phyloP scores from a whole-genome alignment of 2,113 vertebrate genomes.

The Phaethornis superciliosus region DNA sequence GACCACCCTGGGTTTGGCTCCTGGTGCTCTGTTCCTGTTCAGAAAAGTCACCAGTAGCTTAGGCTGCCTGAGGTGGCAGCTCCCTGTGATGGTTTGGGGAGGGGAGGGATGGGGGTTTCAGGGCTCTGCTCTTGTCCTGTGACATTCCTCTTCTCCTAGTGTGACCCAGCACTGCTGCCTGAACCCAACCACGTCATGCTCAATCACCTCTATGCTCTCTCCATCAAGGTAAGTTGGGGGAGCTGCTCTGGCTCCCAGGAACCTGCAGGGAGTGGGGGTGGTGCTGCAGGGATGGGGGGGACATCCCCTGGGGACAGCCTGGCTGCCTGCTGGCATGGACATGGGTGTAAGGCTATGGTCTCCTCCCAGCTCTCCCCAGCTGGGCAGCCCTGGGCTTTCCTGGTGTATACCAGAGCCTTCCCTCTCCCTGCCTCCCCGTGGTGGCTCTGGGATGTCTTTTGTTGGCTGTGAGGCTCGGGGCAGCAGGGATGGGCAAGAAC shows the following conservation, averaged over 20 bases:
- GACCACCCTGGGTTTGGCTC: background rate
- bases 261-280: background rate
- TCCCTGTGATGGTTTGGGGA: background rate
- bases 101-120: background rate
- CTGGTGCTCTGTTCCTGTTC: background rate
- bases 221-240: slow-evolving; percentile 90
- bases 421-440: background rate
- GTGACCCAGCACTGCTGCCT: slow-evolving; percentile 94
- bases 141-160: slow-evolving; percentile 76
- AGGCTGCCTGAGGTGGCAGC: background rate
- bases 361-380: background rate
- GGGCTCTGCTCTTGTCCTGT: background rate
- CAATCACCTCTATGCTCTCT: slow-evolving; percentile 95
- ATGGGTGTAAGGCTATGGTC: background rate
- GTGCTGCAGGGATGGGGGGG: background rate
- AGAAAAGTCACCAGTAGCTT: background rate
- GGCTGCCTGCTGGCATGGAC: fast-evolving
- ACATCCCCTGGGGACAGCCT: fast-evolving
- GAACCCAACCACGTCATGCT: slow-evolving; percentile 99
- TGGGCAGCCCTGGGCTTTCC: background rate
- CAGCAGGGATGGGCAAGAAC: background rate
- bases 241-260: background rate
- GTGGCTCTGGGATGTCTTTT: fast-evolving
- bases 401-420: background rate
- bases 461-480: background rate